Conservation (phyloP, 2,113 vertebrate species). For the Rhadina sibilatrix region DNA sequence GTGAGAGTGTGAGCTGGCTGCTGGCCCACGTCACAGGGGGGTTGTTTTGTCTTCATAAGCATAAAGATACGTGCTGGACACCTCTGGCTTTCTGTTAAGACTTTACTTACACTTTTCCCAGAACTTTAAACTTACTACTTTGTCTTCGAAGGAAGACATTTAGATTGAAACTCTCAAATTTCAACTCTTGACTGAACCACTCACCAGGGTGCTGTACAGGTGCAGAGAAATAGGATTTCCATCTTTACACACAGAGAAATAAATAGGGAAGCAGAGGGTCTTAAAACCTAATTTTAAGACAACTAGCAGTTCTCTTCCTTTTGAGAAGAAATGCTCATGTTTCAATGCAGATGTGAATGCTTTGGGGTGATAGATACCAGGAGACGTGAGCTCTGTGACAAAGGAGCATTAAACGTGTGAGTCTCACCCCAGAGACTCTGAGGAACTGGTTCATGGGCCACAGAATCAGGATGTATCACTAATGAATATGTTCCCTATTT, state of each 20-base stretch:
- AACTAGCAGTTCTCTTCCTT: neutral
- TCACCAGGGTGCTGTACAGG: neutral
- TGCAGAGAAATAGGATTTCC: neutral
- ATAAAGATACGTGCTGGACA: neutral
- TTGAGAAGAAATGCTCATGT: neutral
- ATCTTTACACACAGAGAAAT: neutral
- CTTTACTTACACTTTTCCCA: neutral
- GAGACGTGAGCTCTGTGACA: neutral
- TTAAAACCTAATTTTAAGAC: neutral
- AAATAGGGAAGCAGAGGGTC: neutral
- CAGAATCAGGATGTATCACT: neutral
- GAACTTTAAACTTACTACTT: neutral
- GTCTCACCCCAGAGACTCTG: neutral
- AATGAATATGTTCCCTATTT: neutral
- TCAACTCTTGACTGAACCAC: neutral
- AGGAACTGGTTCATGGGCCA: neutral
- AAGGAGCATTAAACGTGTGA: accelerated
- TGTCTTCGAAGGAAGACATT: neutral
- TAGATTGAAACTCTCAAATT: neutral
- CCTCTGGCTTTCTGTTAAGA: neutral
- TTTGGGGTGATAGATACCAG: neutral
- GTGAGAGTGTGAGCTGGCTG: neutral
- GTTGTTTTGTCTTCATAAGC: neutral
- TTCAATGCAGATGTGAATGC: neutral
- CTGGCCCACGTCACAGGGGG: neutral